These are phyloP conservation scores for Trialeurodes vaporariorum DNA, from an alignment of 1,140 invertebrate genomes.

Conservation along the genomic window DNA sequence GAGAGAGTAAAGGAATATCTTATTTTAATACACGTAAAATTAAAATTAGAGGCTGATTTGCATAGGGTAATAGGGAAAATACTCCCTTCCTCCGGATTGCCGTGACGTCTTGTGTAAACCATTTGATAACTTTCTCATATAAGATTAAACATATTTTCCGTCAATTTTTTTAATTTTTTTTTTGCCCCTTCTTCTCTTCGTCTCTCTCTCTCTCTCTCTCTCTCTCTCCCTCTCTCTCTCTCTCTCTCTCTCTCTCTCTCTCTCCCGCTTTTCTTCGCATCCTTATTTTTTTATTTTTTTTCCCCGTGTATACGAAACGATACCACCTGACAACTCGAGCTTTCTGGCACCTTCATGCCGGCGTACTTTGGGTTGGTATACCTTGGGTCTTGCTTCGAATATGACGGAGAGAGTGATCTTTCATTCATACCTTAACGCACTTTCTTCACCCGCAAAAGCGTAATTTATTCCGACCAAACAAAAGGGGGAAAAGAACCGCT, in stretches of 20 bases:
- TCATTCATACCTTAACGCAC: neutral
- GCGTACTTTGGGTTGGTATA: too few species aligned
- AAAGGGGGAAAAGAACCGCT: neutral
- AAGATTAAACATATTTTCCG: constrained; percentile 1
- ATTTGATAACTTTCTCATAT: neutral
- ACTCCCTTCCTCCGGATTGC: neutral
- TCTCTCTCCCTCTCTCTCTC: too few species aligned
- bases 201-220: neutral
- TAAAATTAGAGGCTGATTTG: constrained; percentile 47
- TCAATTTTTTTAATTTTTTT: neutral
- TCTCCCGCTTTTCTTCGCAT: neutral
- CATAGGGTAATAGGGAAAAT: constrained; percentile 44
- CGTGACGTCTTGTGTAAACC: neutral
- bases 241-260: neutral
- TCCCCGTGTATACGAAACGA: too few species aligned
- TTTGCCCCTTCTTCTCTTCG: neutral
- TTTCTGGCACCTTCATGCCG: too few species aligned
- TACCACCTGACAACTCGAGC: too few species aligned
- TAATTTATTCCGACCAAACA: neutral
- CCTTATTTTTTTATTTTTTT: too few species aligned
- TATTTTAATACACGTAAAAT: constrained; percentile 47
- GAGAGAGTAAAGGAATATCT: constrained; percentile 32
- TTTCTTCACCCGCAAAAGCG: neutral
- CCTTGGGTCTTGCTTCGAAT: neutral
- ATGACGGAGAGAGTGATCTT: too few species aligned